Conservation (phyloP, 2,113 vertebrate genomes). For the Thamnaconus septentrionalis region DNA sequence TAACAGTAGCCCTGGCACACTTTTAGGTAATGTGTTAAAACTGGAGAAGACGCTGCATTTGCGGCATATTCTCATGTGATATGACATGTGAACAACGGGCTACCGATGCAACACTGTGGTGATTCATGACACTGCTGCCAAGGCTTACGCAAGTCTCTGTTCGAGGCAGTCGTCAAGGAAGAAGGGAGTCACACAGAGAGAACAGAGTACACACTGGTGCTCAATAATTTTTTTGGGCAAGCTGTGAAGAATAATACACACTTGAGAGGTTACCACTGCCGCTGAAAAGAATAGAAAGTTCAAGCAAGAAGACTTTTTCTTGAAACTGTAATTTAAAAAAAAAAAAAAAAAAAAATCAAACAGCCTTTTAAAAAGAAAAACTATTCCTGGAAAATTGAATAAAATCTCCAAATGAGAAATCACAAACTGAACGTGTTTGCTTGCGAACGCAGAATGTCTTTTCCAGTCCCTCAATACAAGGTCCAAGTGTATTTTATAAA, state of each 20-base stretch:
- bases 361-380: no score
- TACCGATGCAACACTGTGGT: conserved; percentile 25
- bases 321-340: background rate
- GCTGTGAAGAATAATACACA: background rate
- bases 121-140: conserved; percentile 31
- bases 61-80: conserved; percentile 7
- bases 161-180: conserved; percentile 28
- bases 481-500: no score
- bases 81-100: conserved; percentile 14
- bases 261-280: background rate
- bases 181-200: conserved; percentile 9
- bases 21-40: conserved; percentile 6
- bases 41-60: background rate
- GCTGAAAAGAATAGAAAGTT: background rate
- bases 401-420: no score
- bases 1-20: conserved; percentile 4
- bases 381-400: no score
- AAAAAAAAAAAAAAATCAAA: background rate
- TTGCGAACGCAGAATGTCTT: no score
- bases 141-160: conserved; percentile 46
- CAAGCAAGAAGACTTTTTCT: background rate
- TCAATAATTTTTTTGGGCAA: background rate
- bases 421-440: no score
- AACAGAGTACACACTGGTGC: no score
- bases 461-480: background rate